Evolutionary conservation across 2,113 vertebrate species (phyloP).

Genomic region (Vulpes lagopus): DNA sequence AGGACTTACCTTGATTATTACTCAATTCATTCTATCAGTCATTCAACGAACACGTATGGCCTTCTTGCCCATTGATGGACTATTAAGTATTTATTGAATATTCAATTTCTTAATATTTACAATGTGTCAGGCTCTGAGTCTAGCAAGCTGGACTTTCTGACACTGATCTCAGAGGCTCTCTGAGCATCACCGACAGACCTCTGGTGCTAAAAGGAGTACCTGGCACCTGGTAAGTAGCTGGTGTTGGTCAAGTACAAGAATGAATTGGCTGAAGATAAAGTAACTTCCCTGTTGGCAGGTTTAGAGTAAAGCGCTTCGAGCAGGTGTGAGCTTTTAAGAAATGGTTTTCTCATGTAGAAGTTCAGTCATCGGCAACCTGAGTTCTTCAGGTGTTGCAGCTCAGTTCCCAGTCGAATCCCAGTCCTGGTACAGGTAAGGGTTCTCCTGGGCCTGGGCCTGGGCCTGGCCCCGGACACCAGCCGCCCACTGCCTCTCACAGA

Average conservation of each 20-base stretch:
- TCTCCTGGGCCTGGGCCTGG: not conserved
- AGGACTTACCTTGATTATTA: not conserved
- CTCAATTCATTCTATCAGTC: not conserved
- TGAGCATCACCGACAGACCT: not conserved
- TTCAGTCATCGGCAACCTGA: not conserved
- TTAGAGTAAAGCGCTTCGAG: conserved; percentile 41
- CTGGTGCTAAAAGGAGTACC: not conserved
- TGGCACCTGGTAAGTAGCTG: not conserved
- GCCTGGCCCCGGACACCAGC: not conserved
- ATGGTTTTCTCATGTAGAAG: not conserved
- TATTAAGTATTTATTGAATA: not conserved
- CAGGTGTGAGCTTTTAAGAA: not conserved
- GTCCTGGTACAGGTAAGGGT: not conserved
- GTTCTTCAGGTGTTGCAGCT: conserved; percentile 54
- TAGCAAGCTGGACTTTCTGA: not conserved
- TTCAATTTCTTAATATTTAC: not conserved
- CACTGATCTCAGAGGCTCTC: not conserved
- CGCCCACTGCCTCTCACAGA: not conserved
- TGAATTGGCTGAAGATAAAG: not conserved
- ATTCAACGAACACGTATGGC: not conserved
- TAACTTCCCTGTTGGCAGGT: not conserved
- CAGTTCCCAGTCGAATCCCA: conserved; percentile 78
- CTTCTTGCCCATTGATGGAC: not conserved
- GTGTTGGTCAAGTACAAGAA: not conserved
- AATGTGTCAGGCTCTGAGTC: not conserved